Base-by-base conservation (phyloP, 2,888 invertebrate genomes). In the Oligia strigilis region DNA sequence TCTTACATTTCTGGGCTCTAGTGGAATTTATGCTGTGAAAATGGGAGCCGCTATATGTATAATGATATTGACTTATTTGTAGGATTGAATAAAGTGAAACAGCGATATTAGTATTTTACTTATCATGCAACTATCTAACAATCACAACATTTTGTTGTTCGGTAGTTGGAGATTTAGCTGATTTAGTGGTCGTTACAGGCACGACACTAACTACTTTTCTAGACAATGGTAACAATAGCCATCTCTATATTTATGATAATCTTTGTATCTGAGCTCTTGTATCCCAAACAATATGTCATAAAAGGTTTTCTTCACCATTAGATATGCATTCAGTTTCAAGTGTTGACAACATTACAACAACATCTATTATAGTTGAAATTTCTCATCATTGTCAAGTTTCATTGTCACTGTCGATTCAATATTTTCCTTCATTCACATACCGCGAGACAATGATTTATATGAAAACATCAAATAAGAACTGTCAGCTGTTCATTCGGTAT, bases 331-430 rank as follows among this genome's bases (percentile, higher is more conserved):
- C 29, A 49, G 67, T 72, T 80, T 69, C 72, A 72, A 49, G 49
- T 58, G 77, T 77, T 62, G 67, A 43, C 66, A 66, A 65, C 14
- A 74, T 80, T 80, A 66, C 66, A 40, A 58, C n/a, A 64, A 70
- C 62, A 69, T 72, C 40, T 83, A 70, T 70, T 78, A 69, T 69
- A 67, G 58, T 72, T 66, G 40, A 29, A 66, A 77, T 75, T 78
- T 78, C 72, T 66, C 85, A 85, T 75, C 82, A 85, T 69, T 85
- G 64, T 84, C 40, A 36, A 49, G 85, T 81, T 81, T 85, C 64
- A 84, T 84, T 72, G 80, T 72, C 67, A 84, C 64, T 80, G 52
- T 60, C 65, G 55, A 80, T 84, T 64, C 46, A 69, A 81, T 83
- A 70, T 80, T 80, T 82, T 80, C 62, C 60, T 49, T 73, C 36